Base-by-base conservation (phyloP, 92 coral and sea anemone genomes). In the Paragorgia papillata region DNA sequence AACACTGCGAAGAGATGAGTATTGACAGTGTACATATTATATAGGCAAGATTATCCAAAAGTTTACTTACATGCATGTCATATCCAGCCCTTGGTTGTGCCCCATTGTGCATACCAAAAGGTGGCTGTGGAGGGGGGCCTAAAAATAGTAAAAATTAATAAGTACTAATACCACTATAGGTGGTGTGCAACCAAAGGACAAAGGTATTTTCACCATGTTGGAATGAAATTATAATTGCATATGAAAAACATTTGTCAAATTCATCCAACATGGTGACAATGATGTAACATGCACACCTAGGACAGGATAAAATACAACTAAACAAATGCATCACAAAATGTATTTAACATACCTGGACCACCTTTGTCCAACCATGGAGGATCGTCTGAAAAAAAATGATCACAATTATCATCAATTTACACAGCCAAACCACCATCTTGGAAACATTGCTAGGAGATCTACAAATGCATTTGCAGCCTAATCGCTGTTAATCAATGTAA, bases 321-420 rank as follows among this genome's bases (percentile, higher is more conserved):
- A 67, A 39, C 34, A 67, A 51, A 20, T 7, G 29, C 15, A 0
- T 27, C 7, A 61, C 30, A 25, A 61, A n/a, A n/a, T n/a, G n/a
- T n/a, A n/a, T n/a, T n/a, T n/a, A 54, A 40, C 50, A 10, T 62
- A 91, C 98, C 98, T 78, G 98, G 83, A 69, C 97, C 90, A 76
- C 97, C 86, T 58, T 89, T 96, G 40, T 94, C 98, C 97, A 91
- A 86, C 98, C 98, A 94, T 28, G 97, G 88, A 8, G 98, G 98
- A 62, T 94, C 98, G 98, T 94, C 98, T 94, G 62, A n/a, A 82
- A 66, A 49, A 55, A 26, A 64, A 30, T 4, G 29, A n/a, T n/a
- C n/a, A n/a, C n/a, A n/a, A n/a, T n/a, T n/a, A n/a, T n/a, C n/a
- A n/a, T n/a, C n/a, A 30, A 15, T 21, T 9, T 22, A 73, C n/a